These are phyloP conservation scores for Cerceris rybyensis DNA, from an alignment of 2,888 invertebrate genomes.

Conservation along the genomic window DNA sequence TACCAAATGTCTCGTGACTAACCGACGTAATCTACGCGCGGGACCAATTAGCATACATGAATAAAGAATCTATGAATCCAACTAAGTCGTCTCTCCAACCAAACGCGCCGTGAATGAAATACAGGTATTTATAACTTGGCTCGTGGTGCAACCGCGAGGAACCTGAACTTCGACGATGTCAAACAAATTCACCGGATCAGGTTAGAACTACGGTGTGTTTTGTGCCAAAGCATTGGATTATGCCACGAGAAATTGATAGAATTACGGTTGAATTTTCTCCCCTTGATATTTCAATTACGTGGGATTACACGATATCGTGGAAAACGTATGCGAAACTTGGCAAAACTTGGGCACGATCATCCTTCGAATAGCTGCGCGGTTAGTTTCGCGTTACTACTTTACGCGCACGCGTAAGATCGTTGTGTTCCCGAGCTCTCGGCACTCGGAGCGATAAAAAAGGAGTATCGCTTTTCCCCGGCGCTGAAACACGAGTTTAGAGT, in stretches of 20 bases:
- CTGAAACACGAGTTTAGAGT: too few relatives aligned
- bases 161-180: background rate
- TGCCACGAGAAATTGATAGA: background rate
- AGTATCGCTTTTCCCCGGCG: too few relatives aligned
- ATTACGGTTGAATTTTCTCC: background rate
- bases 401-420: background rate
- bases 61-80: slow-evolving; percentile 64
- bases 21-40: slow-evolving; percentile 52
- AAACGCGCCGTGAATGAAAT: slow-evolving; percentile 53
- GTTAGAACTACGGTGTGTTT: background rate
- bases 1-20: slow-evolving; percentile 57
- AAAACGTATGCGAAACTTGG: background rate
- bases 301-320: background rate
- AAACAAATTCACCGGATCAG: background rate
- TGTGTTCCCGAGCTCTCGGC: too few relatives aligned
- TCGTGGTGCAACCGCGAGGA: background rate
- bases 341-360: background rate
- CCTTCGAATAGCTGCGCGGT: too few relatives aligned
- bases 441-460: too few relatives aligned
- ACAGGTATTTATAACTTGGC: slow-evolving; percentile 41
- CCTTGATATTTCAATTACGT: background rate
- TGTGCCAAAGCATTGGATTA: background rate
- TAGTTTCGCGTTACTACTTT: background rate
- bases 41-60: slow-evolving; percentile 65
- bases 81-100: slow-evolving; percentile 33